Base-by-base conservation (phyloP, 2,113 vertebrate genomes). In the Trachemys scripta region DNA sequence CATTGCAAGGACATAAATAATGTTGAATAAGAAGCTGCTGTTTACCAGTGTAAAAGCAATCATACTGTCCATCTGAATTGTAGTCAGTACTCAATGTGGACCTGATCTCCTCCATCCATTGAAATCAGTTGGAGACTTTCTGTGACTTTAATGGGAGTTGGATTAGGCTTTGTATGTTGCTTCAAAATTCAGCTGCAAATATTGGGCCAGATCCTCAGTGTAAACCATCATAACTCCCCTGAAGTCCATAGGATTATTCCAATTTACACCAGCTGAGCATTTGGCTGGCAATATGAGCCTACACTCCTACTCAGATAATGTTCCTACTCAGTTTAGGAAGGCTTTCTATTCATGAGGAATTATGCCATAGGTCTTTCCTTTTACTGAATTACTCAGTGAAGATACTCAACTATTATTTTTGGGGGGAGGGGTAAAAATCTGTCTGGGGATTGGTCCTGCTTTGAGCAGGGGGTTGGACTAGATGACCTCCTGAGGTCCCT, bases 1-100 rank as follows among this genome's bases (percentile, higher is more conserved):
- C 93, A 96, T 98, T 97, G 95, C 94, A 96, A 97, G 95, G 89
- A 92, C 0, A 38, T 85, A 96, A 97, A 95, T 95, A 95, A 97
- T 81, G 89, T 91, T 93, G 95, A 97, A 95, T 94, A 92, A 97
- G 82, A 87, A 97, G 93, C 85, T 94, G 92, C 90, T 96, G 90
- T 95, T 93, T 95, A 95, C 95, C 95, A 93, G 75, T 89, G 93
- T 85, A 89, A 98, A 97, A 97, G 89, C 90, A 97, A 97, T 97
- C 96, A 97, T 93, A 86, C 83, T 92, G 95, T 94, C 93, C 92
- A 90, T 97, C 92, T 93, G 96, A 93, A 93, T 95, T 80, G 42
- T 90, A 76, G 95, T 95, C 90, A 93, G 91, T 89, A 90, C 87
- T 31, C 69, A 72, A 57, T 2, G 10, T 92, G 95, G 96, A 85